These are phyloP conservation scores for Pyrrhia umbra DNA, from an alignment of 2,888 invertebrate genomes.

Conservation along the genomic window DNA sequence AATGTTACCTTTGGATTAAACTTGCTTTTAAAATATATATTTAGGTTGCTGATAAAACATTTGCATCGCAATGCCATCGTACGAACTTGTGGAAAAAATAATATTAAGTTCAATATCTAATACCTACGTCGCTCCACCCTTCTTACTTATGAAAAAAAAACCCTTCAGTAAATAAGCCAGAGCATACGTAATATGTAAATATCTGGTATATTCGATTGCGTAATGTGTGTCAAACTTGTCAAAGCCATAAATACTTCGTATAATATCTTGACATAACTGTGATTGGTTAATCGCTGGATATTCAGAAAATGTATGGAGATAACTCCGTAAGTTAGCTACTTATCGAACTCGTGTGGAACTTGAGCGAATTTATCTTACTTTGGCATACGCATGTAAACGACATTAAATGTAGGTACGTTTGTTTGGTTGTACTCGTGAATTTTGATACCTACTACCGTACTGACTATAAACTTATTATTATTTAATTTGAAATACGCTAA, in stretches of 20 bases:
- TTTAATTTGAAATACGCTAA: too few relatives aligned
- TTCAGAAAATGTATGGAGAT: slow-evolving; percentile 66
- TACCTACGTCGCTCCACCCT: slow-evolving; percentile 10
- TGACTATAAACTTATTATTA: slow-evolving; percentile 44
- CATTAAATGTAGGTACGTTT: slow-evolving; percentile 61
- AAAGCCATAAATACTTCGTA: slow-evolving; percentile 53
- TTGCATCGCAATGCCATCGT: too few relatives aligned
- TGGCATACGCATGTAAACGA: slow-evolving; percentile 65
- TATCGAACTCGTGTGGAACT: slow-evolving; percentile 68
- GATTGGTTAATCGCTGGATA: slow-evolving; percentile 65
- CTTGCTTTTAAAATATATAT: too few relatives aligned
- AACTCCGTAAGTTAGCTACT: slow-evolving; percentile 67
- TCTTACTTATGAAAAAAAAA: not conserved
- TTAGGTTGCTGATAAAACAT: too few relatives aligned
- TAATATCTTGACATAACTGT: slow-evolving; percentile 53
- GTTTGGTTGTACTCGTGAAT: slow-evolving; percentile 42
- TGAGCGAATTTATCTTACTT: slow-evolving; percentile 68
- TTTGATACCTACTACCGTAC: slow-evolving; percentile 46
- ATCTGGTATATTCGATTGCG: slow-evolving; percentile 28
- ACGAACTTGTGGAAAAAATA: too few relatives aligned
- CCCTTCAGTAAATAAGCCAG: slow-evolving; percentile 38
- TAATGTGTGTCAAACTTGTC: slow-evolving; percentile 57
- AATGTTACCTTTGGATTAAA: not conserved
- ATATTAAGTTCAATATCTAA: too few relatives aligned
- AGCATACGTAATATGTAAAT: slow-evolving; percentile 50